phyloP scores from a whole-genome alignment of 2,888 invertebrate species.

The Cremastinae sp. region DNA sequence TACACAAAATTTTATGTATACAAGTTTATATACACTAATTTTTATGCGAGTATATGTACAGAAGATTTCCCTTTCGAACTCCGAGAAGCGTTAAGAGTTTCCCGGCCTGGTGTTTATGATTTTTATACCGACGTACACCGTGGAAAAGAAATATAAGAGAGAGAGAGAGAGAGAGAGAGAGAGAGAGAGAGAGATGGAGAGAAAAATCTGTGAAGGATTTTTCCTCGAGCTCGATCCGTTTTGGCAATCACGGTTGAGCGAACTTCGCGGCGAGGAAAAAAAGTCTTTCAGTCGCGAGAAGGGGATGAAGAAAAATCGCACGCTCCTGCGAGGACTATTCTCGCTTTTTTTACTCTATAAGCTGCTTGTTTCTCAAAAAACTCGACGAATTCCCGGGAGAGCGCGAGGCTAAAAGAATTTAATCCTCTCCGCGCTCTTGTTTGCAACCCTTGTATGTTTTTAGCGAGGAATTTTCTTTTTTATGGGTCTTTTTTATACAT shows the following conservation, averaged over 20 bases:
- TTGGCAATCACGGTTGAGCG: slow-evolving; percentile 73
- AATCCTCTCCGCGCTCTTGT: slow-evolving; percentile 41
- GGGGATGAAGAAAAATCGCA: slow-evolving; percentile 60
- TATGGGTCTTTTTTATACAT: too few species aligned
- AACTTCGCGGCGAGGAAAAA: slow-evolving; percentile 39
- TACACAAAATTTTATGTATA: slow-evolving; percentile 9
- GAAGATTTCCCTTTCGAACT: slow-evolving; percentile 49
- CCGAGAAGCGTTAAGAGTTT: slow-evolving; percentile 62
- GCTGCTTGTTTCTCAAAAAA: slow-evolving; percentile 76
- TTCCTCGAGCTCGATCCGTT: slow-evolving; percentile 47
- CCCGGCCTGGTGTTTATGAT: slow-evolving; percentile 57
- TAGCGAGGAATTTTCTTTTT: too few species aligned
- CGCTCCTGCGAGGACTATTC: slow-evolving; percentile 17
- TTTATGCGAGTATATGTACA: slow-evolving; percentile 11
- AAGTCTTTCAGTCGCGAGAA: slow-evolving; percentile 65
- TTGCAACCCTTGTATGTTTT: slow-evolving; percentile 36
- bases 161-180: too few species aligned
- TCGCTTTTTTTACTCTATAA: slow-evolving; percentile 67
- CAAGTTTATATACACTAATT: slow-evolving; percentile 9
- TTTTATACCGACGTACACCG: slow-evolving; percentile 30
- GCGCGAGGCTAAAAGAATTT: slow-evolving; percentile 40
- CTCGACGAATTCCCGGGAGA: slow-evolving; percentile 75
- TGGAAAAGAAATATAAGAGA: slow-evolving; percentile 27
- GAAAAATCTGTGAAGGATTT: slow-evolving; percentile 55
- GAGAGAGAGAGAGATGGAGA: too few species aligned